Evolutionary conservation across 2,797 vertebrate species (phyloP), one percentile per base, ranked within the genome.

Genomic region (Picus viridis): DNA sequence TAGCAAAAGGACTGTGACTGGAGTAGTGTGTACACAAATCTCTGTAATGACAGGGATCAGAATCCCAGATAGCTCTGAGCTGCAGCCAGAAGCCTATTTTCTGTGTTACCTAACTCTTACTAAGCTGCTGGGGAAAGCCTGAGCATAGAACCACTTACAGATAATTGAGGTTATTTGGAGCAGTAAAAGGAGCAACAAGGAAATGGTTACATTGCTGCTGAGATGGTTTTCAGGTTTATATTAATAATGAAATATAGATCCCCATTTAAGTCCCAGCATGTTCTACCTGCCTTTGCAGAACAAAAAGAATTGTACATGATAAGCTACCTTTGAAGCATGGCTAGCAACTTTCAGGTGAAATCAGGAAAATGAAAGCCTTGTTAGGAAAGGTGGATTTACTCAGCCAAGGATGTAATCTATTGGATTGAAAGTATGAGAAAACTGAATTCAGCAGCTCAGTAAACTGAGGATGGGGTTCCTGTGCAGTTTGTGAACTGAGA

Each of bases 251-350:
- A 83, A 61, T 74, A 13, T 6, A 7, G 36, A 12, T 2, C 2
- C 3, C 7, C 8, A 2, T 2, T 64, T 62, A 78, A 54, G 10
- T 78, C 45, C 59, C 12, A 74, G 0, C 11, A 2, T 10, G 7
- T 80, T 59, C 27, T 76, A 6, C 32, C 23, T 86, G 16, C 56
- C 51, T 76, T 64, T 82, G 20, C 47, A 72, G 61, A 72, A 34
- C 24, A 32, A 12, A 62, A 69, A 30, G 12, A 59, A 7, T 19
- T 34, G 23, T 67, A 18, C 54, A 12, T 1, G 2, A 36, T 80
- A 76, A 74, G 20, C 39, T 71, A 34, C 7, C 4, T 86, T 71
- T 88, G 45, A 80, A 51, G 61, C 74, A 18, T 32, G 19, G 17
- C 49, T 54, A 27, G 75, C 63, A 80, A 20, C 54, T 62, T 85